Evolutionary conservation across 2,113 vertebrate genomes (phyloP).

Genomic region (Brachypteracias leptosomus): DNA sequence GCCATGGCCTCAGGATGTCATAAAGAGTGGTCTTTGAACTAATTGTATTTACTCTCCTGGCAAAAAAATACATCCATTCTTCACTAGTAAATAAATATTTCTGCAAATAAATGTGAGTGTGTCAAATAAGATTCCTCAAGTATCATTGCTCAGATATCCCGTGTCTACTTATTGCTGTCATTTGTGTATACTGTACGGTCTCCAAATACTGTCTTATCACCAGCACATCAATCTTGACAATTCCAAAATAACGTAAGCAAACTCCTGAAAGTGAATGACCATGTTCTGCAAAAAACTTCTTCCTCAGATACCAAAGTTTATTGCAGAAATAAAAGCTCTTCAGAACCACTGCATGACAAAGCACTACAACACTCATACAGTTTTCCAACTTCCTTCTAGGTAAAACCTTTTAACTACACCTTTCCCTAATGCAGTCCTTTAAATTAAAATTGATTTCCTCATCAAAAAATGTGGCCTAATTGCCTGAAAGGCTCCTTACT

Average conservation of each 20-base stretch:
- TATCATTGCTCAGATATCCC: neutral
- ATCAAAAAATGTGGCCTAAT: conserved; percentile 29
- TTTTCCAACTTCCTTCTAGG: conserved; percentile 4
- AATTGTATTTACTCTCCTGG: neutral
- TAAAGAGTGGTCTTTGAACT: neutral
- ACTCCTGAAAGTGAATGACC: neutral
- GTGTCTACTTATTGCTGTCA: neutral
- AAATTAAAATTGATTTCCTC: conserved; percentile 59
- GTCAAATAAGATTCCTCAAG: neutral
- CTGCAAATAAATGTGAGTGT: neutral
- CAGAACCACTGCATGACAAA: neutral
- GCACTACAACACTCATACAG: neutral
- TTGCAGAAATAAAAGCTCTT: neutral
- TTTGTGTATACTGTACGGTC: neutral
- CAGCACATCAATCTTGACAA: neutral
- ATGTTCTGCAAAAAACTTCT: neutral
- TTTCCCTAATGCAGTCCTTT: conserved; percentile 20
- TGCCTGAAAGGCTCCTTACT: conserved; percentile 12
- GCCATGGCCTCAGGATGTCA: neutral
- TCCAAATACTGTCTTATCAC: neutral
- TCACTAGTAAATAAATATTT: neutral
- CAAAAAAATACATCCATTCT: neutral
- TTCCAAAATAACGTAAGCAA: neutral
- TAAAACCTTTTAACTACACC: neutral
- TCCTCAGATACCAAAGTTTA: neutral